Evolutionary conservation across 2,797 vertebrate genomes (phyloP).

Genomic region (Epinephelus malabaricus): DNA sequence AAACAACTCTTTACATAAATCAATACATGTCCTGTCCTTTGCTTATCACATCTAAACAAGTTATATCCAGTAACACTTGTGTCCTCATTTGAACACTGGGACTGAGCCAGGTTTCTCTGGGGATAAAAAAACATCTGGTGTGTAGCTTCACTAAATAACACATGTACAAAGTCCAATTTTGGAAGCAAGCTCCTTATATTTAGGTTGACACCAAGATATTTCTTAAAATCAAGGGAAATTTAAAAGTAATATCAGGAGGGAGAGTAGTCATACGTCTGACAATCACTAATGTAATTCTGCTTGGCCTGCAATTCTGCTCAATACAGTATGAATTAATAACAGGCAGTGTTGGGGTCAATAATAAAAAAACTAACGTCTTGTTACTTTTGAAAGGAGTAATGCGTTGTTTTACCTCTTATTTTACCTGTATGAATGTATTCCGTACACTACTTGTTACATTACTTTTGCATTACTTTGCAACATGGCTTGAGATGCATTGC

Average conservation of each 20-base stretch:
- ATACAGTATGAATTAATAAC: not conserved
- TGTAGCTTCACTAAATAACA: slow-evolving; percentile 17
- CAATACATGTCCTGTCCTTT: slow-evolving; percentile 10
- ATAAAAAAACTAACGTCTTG: too few relatives aligned
- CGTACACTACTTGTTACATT: too few relatives aligned
- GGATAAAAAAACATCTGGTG: not conserved
- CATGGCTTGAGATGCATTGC: too few relatives aligned
- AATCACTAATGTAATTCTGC: slow-evolving; percentile 11
- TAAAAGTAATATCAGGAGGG: not conserved
- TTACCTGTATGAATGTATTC: too few relatives aligned
- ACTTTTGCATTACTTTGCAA: too few relatives aligned
- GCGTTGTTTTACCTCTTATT: too few relatives aligned
- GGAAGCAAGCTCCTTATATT: slow-evolving; percentile 1
- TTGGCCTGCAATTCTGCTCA: slow-evolving; percentile 6
- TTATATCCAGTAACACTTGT: slow-evolving; percentile 15
- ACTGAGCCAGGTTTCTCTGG: slow-evolving; percentile 12
- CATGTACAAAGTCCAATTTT: not conserved
- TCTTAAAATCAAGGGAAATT: slow-evolving; percentile 15
- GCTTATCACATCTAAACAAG: slow-evolving; percentile 17
- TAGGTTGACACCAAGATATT: slow-evolving; percentile 2
- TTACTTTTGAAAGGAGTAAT: too few relatives aligned
- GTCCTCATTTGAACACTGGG: slow-evolving; percentile 19
- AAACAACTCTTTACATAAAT: slow-evolving; percentile 18
- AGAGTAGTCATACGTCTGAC: slow-evolving; percentile 16
- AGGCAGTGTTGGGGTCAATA: too few relatives aligned